These are phyloP conservation scores for Petromus typicus DNA, from an alignment of 2,113 vertebrate genomes.

Conservation along the genomic window DNA sequence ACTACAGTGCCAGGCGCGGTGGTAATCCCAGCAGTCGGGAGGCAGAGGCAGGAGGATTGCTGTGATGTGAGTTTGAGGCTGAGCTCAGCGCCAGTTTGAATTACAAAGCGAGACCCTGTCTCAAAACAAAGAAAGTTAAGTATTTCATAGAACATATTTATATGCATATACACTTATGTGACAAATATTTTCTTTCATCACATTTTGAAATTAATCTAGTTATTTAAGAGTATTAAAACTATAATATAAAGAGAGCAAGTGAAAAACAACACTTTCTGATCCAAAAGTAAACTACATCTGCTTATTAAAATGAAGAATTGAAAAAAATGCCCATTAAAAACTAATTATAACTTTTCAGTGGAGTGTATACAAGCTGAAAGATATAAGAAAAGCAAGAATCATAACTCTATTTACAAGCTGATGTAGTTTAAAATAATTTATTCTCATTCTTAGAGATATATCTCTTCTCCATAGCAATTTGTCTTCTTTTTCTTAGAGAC, in stretches of 20 bases:
- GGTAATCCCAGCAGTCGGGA: no score
- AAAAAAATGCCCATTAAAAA: background rate
- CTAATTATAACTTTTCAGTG: background rate
- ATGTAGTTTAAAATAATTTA: conserved; percentile 40
- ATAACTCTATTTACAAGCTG: background rate
- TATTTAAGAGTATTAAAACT: background rate
- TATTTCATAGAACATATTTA: background rate
- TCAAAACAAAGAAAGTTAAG: background rate
- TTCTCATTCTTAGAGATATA: background rate
- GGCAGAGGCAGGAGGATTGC: no score
- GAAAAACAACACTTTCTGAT: background rate
- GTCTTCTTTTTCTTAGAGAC: conserved; percentile 11
- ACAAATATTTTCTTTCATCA: background rate
- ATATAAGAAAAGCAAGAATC: background rate
- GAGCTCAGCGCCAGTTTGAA: no score
- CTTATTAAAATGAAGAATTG: background rate
- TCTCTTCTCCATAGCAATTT: background rate
- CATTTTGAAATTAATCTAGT: background rate
- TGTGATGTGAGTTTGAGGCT: no score
- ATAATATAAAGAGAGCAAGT: background rate
- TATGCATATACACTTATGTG: background rate
- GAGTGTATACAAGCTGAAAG: background rate
- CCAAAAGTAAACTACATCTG: background rate
- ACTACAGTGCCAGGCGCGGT: no score
- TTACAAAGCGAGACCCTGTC: no score